Evolutionary conservation across 2,113 vertebrate genomes (phyloP).

Genomic region (Onychostruthus taczanowskii): DNA sequence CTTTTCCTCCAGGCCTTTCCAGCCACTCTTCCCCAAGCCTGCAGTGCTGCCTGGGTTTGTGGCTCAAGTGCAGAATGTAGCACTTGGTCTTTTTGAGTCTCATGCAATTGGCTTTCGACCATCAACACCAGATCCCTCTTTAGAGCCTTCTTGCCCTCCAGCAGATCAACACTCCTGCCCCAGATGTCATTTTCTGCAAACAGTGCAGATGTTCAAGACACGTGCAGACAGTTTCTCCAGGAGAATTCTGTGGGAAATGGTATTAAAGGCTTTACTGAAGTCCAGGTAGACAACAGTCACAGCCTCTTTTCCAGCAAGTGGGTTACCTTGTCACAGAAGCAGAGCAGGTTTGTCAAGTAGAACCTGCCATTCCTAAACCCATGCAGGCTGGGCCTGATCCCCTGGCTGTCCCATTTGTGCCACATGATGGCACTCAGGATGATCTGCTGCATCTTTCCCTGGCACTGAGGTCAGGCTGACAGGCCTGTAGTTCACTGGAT

Average conservation of each 20-base stretch:
- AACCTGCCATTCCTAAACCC: background rate
- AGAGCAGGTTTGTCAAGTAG: background rate
- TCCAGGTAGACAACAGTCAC: background rate
- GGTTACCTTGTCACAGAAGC: background rate
- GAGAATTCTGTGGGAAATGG: background rate
- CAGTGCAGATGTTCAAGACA: background rate
- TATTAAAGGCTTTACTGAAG: background rate
- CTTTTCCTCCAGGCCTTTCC: background rate
- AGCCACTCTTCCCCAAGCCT: background rate
- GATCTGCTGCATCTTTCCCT: background rate
- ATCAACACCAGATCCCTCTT: background rate
- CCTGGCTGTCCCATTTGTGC: background rate
- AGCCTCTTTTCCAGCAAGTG: background rate
- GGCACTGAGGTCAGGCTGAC: background rate
- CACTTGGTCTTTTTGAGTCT: background rate
- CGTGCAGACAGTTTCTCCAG: background rate
- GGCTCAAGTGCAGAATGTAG: background rate
- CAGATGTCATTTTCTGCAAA: background rate
- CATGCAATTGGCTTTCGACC: background rate
- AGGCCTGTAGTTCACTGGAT: background rate
- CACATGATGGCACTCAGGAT: no score
- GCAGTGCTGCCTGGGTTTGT: accelerated
- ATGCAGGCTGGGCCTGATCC: no score
- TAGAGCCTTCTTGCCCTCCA: background rate
- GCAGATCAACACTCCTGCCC: background rate